Percentiles rank a stretch among this genome's conserved stretches.
Conservation (phyloP, 2,888 invertebrate genomes). For the Teleiodes luculella region DNA sequence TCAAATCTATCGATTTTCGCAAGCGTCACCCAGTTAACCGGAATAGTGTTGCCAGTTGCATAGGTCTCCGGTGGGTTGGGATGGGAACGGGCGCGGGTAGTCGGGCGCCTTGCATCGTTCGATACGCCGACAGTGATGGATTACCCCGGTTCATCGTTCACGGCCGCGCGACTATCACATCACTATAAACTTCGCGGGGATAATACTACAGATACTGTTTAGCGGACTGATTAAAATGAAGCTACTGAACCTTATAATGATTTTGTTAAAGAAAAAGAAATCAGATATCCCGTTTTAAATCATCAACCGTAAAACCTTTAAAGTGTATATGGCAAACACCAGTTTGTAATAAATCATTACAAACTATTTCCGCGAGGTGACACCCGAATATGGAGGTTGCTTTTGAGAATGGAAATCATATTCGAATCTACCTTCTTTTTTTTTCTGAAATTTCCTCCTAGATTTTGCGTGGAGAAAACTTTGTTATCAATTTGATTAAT, state of each 20-base stretch:
- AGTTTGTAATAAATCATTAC: too few relatives aligned
- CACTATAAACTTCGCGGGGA: constrained; percentile 17
- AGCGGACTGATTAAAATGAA: not conserved
- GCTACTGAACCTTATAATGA: not conserved
- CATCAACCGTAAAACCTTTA: too few relatives aligned
- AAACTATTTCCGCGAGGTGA: too few relatives aligned
- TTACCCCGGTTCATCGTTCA: constrained; percentile 56
- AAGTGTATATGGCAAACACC: too few relatives aligned
- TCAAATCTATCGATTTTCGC: not conserved
- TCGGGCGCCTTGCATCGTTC: constrained; percentile 71
- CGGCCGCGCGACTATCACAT: constrained; percentile 33
- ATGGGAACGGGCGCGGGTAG: constrained; percentile 34
- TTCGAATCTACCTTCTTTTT: too few relatives aligned
- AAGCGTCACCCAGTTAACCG: not conserved
- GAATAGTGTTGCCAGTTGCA: constrained; percentile 34
- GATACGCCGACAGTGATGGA: constrained; percentile 72
- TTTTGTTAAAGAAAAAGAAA: too few relatives aligned
- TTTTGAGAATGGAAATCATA: too few relatives aligned
- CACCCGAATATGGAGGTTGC: too few relatives aligned
- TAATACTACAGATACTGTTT: constrained; percentile 1
- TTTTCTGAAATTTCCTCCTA: too few relatives aligned
- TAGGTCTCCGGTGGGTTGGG: constrained; percentile 23
- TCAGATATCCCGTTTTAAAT: too few relatives aligned
- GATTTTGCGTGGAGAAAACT: too few relatives aligned
- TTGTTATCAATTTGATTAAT: too few relatives aligned